Percentiles rank a stretch among this genome's conserved stretches.
Conservation (phyloP, 2,888 invertebrate genomes). For the Acrobasis suavella region DNA sequence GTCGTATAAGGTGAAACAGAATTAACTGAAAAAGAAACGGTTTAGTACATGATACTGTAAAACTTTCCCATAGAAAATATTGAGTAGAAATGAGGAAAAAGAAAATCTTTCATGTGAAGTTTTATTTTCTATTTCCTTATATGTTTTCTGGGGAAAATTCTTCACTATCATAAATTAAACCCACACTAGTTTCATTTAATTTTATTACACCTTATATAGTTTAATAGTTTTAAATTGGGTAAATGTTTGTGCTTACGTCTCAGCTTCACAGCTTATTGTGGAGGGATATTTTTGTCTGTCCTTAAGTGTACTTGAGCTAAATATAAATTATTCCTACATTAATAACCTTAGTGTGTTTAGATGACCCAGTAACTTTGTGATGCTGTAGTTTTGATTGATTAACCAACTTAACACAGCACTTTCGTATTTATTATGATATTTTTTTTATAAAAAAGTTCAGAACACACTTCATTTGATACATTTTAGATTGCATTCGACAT, state of each 20-base stretch:
- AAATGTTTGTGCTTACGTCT: constrained; percentile 45
- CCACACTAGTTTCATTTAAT: neutral
- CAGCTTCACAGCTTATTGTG: constrained; percentile 45
- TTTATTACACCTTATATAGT: constrained; percentile 5
- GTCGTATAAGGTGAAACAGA: constrained; percentile 34
- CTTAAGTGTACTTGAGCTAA: constrained; percentile 54
- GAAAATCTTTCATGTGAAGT: too few relatives aligned
- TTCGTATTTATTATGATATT: constrained; percentile 8
- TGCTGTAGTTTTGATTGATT: constrained; percentile 18
- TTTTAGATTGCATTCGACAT: constrained; percentile 21
- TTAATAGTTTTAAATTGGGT: constrained; percentile 28
- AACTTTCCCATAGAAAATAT: neutral
- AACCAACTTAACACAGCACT: constrained; percentile 19
- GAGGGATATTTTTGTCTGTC: constrained; percentile 48
- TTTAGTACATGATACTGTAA: neutral
- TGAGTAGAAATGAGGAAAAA: neutral
- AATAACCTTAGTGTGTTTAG: constrained; percentile 18
- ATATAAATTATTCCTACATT: constrained; percentile 18
- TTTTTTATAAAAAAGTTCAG: constrained; percentile 3
- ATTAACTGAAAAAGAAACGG: constrained; percentile 19
- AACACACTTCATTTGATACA: constrained; percentile 23
- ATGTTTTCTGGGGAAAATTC: neutral
- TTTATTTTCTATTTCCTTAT: neutral
- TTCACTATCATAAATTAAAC: neutral
- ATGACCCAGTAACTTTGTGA: constrained; percentile 20